phyloP scores from a whole-genome alignment of 2,113 vertebrate species.

The Sterna hirundo region DNA sequence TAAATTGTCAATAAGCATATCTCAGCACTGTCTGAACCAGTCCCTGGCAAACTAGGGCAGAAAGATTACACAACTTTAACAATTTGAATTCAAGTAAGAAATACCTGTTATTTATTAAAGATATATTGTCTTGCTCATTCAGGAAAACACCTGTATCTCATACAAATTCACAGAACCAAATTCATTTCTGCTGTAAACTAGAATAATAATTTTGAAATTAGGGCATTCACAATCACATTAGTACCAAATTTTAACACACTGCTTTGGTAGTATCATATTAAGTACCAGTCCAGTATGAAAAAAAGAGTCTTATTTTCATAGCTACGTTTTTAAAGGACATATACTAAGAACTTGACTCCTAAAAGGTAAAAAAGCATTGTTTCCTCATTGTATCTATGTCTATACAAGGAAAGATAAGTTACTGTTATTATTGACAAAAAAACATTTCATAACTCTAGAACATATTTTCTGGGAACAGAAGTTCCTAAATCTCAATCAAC shows the following conservation, averaged over 20 bases:
- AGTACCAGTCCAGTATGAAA: neutral
- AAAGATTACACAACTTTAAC: neutral
- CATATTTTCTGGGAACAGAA: neutral
- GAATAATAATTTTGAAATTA: neutral
- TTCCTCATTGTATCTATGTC: neutral
- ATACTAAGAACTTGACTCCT: neutral
- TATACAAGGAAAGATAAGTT: neutral
- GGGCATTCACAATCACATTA: neutral
- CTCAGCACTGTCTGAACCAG: neutral
- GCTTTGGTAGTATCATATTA: neutral
- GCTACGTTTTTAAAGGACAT: neutral
- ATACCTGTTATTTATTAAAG: neutral
- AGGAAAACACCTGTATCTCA: neutral
- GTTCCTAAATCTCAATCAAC: neutral
- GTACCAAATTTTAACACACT: neutral
- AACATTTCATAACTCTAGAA: neutral
- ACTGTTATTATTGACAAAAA: neutral
- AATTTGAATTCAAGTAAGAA: neutral
- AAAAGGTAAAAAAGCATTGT: neutral
- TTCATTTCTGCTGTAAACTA: neutral
- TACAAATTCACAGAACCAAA: neutral
- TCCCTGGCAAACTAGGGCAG: neutral
- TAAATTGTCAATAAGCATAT: neutral
- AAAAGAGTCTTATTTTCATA: neutral
- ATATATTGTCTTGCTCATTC: neutral